Evolutionary conservation across 2,888 invertebrate species (phyloP), one percentile per base, ranked within the genome.

Genomic region (Atethmia centrago): DNA sequence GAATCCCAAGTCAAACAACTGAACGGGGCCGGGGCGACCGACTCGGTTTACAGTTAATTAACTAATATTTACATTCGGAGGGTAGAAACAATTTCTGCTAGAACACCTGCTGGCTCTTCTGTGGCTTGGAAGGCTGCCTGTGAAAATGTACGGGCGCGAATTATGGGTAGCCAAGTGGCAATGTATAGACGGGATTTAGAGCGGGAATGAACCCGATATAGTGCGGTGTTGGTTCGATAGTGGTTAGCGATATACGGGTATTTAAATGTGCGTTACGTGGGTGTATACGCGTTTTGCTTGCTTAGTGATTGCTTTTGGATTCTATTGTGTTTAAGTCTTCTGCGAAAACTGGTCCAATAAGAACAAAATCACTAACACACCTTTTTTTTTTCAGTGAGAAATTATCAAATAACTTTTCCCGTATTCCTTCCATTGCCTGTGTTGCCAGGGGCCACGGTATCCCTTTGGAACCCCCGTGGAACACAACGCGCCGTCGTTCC

Each of bases 21-120:
- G 80, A 80, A 80, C 81, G 81, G 88, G 84, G 84, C 84, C 80
- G 86, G 72, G 80, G 78, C 83, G 81, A 80, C 87, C 89, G 83
- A 53, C 88, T 89, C 88, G 90, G 94, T 95, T 94, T 94, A 92
- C 95, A 94, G 93, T 95, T 96, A 96, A 96, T 96, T 96, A 95
- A 95, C 94, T 95, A 94, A 95, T 96, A 96, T 95, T 96, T 95
- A 95, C 95, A 92, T 94, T 94, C 19, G 92, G 93, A 90, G 89
- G 85, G 87, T 88, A 86, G 94, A 93, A 94, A 95, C 94, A 93
- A 94, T 95, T 94, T 93, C 90, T 89, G 88, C 85, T 88, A 83
- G 92, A 89, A 88, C 95, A 95, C 94, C 95, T 95, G 94, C 92
- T 85, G 86, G 91, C 89, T 88, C 88, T 88, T 88, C 87, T 91